These are phyloP conservation scores for Digitonthophagus gazella DNA, from an alignment of 2,888 invertebrate genomes.

Conservation along the genomic window DNA sequence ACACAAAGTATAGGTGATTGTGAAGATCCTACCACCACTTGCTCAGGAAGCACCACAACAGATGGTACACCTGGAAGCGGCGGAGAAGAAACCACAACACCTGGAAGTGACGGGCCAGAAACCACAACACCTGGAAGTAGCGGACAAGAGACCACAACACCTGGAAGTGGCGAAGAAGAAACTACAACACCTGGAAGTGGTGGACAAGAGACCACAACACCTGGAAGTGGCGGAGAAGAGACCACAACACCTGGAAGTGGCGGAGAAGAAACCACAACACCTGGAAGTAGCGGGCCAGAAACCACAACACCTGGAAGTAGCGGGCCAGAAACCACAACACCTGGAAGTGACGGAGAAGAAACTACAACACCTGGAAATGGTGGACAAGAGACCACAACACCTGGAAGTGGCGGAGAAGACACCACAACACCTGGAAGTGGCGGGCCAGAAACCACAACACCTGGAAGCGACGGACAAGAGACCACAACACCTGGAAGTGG, in stretches of 20 bases:
- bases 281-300: background rate
- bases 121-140: background rate
- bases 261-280: background rate
- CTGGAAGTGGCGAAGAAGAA: background rate
- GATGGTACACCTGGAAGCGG: background rate
- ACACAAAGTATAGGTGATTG: background rate
- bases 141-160: too few species aligned
- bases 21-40: background rate
- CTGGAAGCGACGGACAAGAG: background rate
- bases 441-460: background rate
- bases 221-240: background rate
- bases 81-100: background rate
- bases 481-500: too few species aligned
- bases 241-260: background rate
- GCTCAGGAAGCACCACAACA: background rate
- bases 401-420: background rate
- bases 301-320: background rate
- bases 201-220: background rate
- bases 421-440: constrained; percentile 19
- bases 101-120: background rate
- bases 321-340: background rate
- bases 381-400: background rate
- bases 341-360: background rate
- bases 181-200: background rate
- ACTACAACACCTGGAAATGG: background rate